Evolutionary conservation across 2,113 vertebrate genomes (phyloP), one percentile per base, ranked within the genome.

Genomic region (Cavia porcellus): DNA sequence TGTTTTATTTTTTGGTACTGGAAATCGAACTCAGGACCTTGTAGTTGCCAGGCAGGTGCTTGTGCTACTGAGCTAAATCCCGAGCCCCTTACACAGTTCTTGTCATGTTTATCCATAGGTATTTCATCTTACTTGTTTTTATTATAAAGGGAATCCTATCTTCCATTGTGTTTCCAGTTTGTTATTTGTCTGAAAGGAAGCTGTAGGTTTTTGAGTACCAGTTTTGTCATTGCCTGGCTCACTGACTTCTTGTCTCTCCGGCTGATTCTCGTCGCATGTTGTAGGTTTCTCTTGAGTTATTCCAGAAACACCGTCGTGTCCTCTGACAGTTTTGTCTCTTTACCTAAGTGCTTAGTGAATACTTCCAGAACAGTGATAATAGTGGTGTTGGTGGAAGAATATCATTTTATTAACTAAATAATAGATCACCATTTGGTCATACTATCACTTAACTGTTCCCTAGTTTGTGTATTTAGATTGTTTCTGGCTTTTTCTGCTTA

Each of bases 151-250:
- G 47, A 83, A 72, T 62, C 57, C 89, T 92, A 10, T 19, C 61
- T 74, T 87, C 86, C 59, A 22, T 93, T 86, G 2, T 59, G n/a
- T 59, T 91, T 97, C 84, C 82, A 35, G 80, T 62, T 64, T 42
- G 12, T 38, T 93, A 25, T 89, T 42, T 92, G 64, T 75, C 83
- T 80, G 10, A 32, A 59, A n/a, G 83, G 61, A 93, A 95, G 91
- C 82, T 68, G 50, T 87, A 89, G 75, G 42, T 72, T 83, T 96
- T 92, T 91, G 66, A 79, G 93, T 83, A 66, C 55, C 55, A 55
- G 88, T 59, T 92, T 64, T 70, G 68, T 72, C 59, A 92, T 89
- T 66, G 84, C 89, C 87, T 50, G 79, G 61, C 59, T 96, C 82
- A 32, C 52, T 45, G 66, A 81, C 28, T 96, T 95, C 32, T 90